Evolutionary conservation across 2,113 vertebrate species (phyloP).

Genomic region (Bos indicus): DNA sequence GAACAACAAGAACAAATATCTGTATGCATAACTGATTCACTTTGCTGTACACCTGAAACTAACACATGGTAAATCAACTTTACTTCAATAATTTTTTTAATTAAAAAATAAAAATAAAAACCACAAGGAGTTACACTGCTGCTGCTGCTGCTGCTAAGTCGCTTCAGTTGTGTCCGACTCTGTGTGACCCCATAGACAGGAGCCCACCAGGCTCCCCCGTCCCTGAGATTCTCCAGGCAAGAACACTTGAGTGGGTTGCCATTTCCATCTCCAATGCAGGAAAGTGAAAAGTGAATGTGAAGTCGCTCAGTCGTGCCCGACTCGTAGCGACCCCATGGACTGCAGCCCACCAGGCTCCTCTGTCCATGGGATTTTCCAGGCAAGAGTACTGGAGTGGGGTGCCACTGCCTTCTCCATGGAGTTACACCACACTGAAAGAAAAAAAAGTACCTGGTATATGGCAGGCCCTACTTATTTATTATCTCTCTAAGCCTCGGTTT

Average conservation of each 20-base stretch:
- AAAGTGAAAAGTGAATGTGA: background rate
- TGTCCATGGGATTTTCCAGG: background rate
- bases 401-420: background rate
- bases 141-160: background rate
- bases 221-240: background rate
- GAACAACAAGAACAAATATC: background rate
- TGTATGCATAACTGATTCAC: background rate
- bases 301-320: background rate
- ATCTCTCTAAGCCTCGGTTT: background rate
- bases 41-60: background rate
- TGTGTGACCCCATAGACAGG: accelerated
- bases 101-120: background rate
- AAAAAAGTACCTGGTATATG: background rate
- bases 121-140: background rate
- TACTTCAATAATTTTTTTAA: background rate
- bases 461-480: background rate
- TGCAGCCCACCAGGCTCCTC: background rate
- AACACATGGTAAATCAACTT: background rate
- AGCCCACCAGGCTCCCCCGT: background rate
- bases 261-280: background rate
- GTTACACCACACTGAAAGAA: background rate
- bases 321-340: accelerated
- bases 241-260: background rate
- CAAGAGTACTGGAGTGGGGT: background rate
- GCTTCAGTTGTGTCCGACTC: accelerated